Percentiles rank a stretch among this genome's conserved stretches.
Conservation (phyloP, 2,888 invertebrate species). For the Volucella bombylans region DNA sequence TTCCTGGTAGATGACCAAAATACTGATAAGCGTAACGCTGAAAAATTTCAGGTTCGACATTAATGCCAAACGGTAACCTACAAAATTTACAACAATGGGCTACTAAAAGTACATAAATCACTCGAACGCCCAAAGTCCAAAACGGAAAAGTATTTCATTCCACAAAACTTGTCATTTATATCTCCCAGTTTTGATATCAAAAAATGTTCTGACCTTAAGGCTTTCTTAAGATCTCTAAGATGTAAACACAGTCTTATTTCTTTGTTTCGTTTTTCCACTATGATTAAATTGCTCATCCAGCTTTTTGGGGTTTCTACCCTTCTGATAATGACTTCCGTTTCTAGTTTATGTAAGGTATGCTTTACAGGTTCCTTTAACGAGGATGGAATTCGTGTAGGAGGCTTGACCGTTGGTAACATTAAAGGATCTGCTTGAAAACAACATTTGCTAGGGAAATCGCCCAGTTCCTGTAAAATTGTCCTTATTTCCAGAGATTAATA, state of each 20-base stretch:
- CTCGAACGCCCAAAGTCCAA: background rate
- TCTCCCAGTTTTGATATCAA: conserved; percentile 18
- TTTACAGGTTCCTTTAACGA: conserved; percentile 15
- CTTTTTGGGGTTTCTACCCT: conserved; percentile 19
- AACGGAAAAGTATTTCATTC: conserved; percentile 15
- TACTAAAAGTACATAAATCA: conserved; percentile 12
- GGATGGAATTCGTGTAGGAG: conserved; percentile 9
- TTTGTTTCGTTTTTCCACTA: conserved; percentile 24
- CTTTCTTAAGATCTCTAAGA: conserved; percentile 25
- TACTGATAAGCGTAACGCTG: too few relatives aligned
- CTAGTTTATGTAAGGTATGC: conserved; percentile 1
- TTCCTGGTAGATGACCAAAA: conserved; percentile 13
- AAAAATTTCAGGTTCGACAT: conserved; percentile 13
- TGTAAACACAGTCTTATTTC: conserved; percentile 15
- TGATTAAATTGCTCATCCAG: conserved; percentile 27
- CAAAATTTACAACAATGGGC: conserved; percentile 6
- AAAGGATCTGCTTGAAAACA: conserved; percentile 13
- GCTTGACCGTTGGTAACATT: background rate
- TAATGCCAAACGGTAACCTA: conserved; percentile 17
- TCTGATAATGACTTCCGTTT: conserved; percentile 17
- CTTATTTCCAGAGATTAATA: conserved; percentile 22
- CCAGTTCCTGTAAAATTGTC: conserved; percentile 28
- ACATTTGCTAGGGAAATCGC: too few relatives aligned
- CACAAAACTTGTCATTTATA: conserved; percentile 5
- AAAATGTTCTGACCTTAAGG: conserved; percentile 4